Base-by-base conservation (phyloP, 2,888 invertebrate species). In the Amorpha juglandis region DNA sequence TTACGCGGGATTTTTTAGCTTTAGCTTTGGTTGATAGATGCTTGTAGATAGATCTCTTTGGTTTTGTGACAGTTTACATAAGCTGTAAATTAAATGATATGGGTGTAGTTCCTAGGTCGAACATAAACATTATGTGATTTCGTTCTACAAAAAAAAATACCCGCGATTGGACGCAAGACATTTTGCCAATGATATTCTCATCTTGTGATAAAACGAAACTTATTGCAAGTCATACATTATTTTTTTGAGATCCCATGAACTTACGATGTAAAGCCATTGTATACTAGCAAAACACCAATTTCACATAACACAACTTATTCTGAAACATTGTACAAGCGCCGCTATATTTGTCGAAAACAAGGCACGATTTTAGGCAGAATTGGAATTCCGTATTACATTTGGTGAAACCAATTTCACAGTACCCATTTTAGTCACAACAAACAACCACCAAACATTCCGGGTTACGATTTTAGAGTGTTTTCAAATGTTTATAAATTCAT, bases 321-420 rank as follows among this genome's bases (percentile, higher is more conserved):
- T 12, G 1, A 19, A 19, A 58, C 38, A 6, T 12, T 16, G 38
- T 19, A 21, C 19, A 16, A 42, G 11, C 8, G 16, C 19, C 1
- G 42, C n/a, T 58, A 1, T 45, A 45, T 45, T 45, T 6, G 11
- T 6, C 45, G 6, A 6, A 58, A 58, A 58, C 42, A 58, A 42
- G 58, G 19, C 38, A 16, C 58, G 6, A 19, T 19, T 19, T 42
- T 12, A 42, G 12, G 11, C 19, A 38, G 19, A 58, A 42, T 55
- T 55, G 35, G 55, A 55, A 55, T 38, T 19, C 6, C 19, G 12
- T 58, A 58, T 58, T 42, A 58, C 19, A 42, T 58, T 58, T 6
- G 6, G 12, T 11, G 42, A 38, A 58, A 42, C 42, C 42, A 58
- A 58, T 58, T 58, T 58, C 19, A 16, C 21, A 42, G 42, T 42